phyloP scores from a whole-genome alignment of 2,888 invertebrate species.

The Sesia apiformis region DNA sequence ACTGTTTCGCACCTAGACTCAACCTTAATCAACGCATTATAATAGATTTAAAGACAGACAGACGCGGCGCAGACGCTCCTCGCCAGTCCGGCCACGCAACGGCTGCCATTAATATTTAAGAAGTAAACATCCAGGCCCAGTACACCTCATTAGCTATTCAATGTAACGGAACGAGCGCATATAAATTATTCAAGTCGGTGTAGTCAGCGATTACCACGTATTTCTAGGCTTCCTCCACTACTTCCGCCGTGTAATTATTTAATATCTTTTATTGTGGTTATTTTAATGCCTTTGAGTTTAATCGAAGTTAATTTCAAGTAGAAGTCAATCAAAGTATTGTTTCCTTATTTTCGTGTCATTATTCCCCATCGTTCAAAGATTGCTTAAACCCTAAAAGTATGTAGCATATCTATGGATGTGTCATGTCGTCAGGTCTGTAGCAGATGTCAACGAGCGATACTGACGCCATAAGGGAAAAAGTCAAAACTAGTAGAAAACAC shows the following conservation, averaged over 20 bases:
- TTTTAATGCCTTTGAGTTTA: constrained; percentile 25
- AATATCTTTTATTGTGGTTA: constrained; percentile 39
- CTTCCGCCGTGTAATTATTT: constrained; percentile 39
- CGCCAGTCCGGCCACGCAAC: constrained; percentile 16
- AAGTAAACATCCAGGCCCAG: constrained; percentile 29
- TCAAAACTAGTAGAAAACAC: too few relatives aligned
- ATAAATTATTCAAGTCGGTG: constrained; percentile 50
- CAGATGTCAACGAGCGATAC: too few relatives aligned
- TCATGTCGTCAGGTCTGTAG: too few relatives aligned
- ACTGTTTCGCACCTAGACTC: background rate
- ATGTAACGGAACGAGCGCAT: constrained; percentile 55
- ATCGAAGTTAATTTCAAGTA: too few relatives aligned
- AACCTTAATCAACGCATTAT: background rate
- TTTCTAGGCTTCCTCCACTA: constrained; percentile 19
- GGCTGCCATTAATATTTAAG: constrained; percentile 34
- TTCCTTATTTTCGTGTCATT: too few relatives aligned
- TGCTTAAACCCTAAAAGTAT: too few relatives aligned
- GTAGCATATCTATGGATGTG: too few relatives aligned
- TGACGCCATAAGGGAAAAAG: too few relatives aligned
- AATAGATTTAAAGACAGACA: background rate
- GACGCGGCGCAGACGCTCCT: constrained; percentile 14
- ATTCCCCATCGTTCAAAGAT: too few relatives aligned
- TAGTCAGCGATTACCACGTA: constrained; percentile 23
- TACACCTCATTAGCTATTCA: constrained; percentile 58
- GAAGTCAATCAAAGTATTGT: too few relatives aligned